These are phyloP conservation scores for Stenodera caucasica DNA, from an alignment of 2,888 invertebrate species.

Conservation along the genomic window DNA sequence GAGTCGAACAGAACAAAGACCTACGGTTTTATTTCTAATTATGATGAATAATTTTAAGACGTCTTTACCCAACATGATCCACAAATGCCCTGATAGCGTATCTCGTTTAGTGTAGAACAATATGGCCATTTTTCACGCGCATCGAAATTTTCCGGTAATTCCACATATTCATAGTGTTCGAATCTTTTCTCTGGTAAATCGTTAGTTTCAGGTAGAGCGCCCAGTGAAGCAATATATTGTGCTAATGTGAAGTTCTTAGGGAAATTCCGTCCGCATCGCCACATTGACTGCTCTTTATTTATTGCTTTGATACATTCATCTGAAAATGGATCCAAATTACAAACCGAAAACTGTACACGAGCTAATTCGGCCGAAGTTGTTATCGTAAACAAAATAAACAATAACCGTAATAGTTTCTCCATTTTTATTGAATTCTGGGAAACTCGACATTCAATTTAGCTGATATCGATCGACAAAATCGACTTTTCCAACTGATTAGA, in stretches of 20 bases:
- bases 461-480: no score
- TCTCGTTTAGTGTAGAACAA: constrained; percentile 81
- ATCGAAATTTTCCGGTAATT: constrained; percentile 79
- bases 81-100: constrained; percentile 88
- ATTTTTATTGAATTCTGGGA: no score
- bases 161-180: constrained; percentile 52
- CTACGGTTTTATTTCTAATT: no score
- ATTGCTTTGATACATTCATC: constrained; percentile 72
- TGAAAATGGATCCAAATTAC: constrained; percentile 60
- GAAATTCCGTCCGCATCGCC: constrained; percentile 83
- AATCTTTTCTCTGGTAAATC: constrained; percentile 52
- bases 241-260: constrained; percentile 60
- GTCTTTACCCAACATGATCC: constrained; percentile 89
- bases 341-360: constrained; percentile 22
- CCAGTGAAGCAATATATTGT: constrained; percentile 70
- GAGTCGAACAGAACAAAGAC: constrained; percentile 10
- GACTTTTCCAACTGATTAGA: no score
- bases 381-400: not conserved
- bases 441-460: no score
- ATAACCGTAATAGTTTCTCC: no score
- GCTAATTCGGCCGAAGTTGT: no score
- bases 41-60: not conserved
- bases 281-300: constrained; percentile 67
- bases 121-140: constrained; percentile 78
- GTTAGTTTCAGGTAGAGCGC: constrained; percentile 65